These are phyloP conservation scores for Sphaerophoria taeniata DNA, from an alignment of 2,888 invertebrate genomes.

Conservation along the genomic window DNA sequence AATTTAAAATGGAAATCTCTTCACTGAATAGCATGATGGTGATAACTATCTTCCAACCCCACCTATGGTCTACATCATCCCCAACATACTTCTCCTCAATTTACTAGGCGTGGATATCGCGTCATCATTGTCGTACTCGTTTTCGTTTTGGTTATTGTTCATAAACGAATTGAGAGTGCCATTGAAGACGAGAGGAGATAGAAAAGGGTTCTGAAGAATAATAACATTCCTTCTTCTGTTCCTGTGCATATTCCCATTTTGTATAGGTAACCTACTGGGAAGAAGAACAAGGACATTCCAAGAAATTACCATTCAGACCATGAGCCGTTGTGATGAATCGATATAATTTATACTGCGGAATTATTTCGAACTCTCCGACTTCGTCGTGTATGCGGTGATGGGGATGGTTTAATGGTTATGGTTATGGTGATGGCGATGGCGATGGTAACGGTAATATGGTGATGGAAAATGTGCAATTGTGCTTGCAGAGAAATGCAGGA, in stretches of 20 bases:
- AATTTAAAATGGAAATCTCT: conserved; percentile 74
- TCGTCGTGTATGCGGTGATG: too few relatives aligned
- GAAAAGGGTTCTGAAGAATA: conserved; percentile 49
- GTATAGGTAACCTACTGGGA: too few relatives aligned
- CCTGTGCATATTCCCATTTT: conserved; percentile 52
- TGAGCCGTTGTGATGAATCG: conserved; percentile 71
- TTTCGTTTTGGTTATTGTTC: conserved; percentile 51
- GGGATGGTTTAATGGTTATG: too few relatives aligned
- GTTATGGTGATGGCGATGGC: too few relatives aligned
- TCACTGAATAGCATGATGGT: conserved; percentile 58
- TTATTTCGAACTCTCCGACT: too few relatives aligned
- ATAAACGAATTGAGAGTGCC: conserved; percentile 64
- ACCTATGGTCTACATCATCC: not conserved
- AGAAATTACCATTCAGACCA: conserved; percentile 74
- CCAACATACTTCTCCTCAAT: not conserved
- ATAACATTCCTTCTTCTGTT: conserved; percentile 68
- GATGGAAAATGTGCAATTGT: too few relatives aligned
- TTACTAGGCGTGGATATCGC: not conserved
- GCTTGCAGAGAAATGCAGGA: too few relatives aligned
- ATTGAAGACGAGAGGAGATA: conserved; percentile 15
- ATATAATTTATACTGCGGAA: conserved; percentile 66
- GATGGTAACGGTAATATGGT: too few relatives aligned
- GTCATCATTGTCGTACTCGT: not conserved
- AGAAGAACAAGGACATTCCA: conserved; percentile 68
- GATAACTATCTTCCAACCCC: conserved; percentile 64